phyloP scores from a whole-genome alignment of 1,140 invertebrate genomes.

The Probaryconus sp. region DNA sequence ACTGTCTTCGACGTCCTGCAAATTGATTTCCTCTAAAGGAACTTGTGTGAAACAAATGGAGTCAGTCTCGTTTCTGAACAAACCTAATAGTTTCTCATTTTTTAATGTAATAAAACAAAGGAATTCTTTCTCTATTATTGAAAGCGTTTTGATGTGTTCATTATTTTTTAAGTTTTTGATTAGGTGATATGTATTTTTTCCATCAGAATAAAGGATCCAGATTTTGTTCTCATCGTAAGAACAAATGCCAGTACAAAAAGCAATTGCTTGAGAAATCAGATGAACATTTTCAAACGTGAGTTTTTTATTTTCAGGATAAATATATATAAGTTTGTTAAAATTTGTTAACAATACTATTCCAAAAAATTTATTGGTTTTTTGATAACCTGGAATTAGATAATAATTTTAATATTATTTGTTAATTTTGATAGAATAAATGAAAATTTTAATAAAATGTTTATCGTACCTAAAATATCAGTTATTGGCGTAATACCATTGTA shows the following conservation, averaged over 20 bases:
- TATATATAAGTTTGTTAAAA: slow-evolving; percentile 50
- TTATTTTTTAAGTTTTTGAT: slow-evolving; percentile 47
- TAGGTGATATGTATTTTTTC: slow-evolving; percentile 53
- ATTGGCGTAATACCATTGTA: too few relatives aligned
- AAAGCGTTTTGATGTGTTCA: slow-evolving; percentile 9
- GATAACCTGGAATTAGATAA: slow-evolving; percentile 56
- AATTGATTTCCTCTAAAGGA: slow-evolving; percentile 41
- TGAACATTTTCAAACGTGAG: slow-evolving; percentile 61
- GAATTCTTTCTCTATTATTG: slow-evolving; percentile 44
- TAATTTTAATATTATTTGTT: slow-evolving; percentile 51
- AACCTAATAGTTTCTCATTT: slow-evolving; percentile 44
- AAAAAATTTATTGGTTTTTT: slow-evolving; percentile 47
- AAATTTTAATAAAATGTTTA: too few relatives aligned
- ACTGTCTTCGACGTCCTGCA: slow-evolving; percentile 1
- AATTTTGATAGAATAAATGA: slow-evolving; percentile 47
- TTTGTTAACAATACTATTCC: slow-evolving; percentile 61
- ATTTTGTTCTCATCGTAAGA: slow-evolving; percentile 39
- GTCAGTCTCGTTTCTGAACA: slow-evolving; percentile 30
- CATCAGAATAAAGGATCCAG: slow-evolving; percentile 65
- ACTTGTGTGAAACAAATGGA: slow-evolving; percentile 50
- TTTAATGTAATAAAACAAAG: slow-evolving; percentile 54
- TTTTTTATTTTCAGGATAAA: slow-evolving; percentile 44
- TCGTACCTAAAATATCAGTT: too few relatives aligned
- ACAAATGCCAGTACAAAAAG: slow-evolving; percentile 57
- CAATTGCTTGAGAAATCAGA: slow-evolving; percentile 31